Evolutionary conservation across 2,797 vertebrate genomes (phyloP).

Genomic region (Manis pentadactyla): DNA sequence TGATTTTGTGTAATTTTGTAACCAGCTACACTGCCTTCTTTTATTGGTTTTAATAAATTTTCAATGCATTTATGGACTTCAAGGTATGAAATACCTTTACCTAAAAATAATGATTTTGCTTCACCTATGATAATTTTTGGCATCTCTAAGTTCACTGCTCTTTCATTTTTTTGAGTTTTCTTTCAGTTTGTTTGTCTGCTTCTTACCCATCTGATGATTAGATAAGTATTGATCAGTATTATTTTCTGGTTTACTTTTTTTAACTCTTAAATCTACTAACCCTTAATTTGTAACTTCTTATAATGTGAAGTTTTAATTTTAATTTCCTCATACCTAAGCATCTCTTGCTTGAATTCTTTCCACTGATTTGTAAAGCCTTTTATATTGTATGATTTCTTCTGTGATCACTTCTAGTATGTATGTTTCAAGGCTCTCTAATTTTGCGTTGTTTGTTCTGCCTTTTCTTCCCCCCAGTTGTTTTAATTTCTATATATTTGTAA

Average conservation of each 20-base stretch:
- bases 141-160: background rate
- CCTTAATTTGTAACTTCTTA: background rate
- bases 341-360: constrained; percentile 6
- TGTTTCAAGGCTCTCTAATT: background rate
- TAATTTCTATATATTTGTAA: background rate
- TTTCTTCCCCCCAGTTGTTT: background rate
- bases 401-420: background rate
- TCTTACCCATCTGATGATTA: background rate
- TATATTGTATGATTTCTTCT: background rate
- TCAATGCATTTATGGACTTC: background rate
- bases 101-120: background rate
- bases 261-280: constrained; percentile 3
- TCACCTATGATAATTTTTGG: background rate
- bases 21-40: background rate
- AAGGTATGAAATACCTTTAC: constrained; percentile 20
- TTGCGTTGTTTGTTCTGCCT: background rate
- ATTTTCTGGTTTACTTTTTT: constrained; percentile 48
- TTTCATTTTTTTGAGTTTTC: constrained; percentile 6
- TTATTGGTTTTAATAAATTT: constrained; percentile 42
- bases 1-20: constrained; percentile 49
- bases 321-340: background rate
- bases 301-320: background rate
- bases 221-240: background rate
- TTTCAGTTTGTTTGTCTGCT: constrained; percentile 17
- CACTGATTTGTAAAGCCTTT: background rate